Base-by-base conservation (phyloP, 1,140 invertebrate species). In the Calliopsis andreniformis region DNA sequence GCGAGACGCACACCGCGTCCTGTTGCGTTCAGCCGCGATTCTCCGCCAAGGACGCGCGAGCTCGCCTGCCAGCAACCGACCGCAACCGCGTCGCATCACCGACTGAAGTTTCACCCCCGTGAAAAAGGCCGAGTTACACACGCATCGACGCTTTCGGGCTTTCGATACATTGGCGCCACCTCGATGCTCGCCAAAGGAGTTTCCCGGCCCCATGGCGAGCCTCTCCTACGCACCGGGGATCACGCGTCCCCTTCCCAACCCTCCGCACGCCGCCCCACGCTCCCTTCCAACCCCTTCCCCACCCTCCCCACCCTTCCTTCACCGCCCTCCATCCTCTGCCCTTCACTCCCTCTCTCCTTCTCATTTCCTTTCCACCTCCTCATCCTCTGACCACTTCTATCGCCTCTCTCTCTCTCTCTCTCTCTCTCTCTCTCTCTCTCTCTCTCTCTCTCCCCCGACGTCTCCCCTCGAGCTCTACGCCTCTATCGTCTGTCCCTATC, bases 121-220 rank as follows among this genome's bases (percentile, higher is more conserved):
- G 61, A 32, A 45, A 62, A 62, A 35, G 8, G 43, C 35, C 56
- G 35, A 14, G 62, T 59, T 64, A 49, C 69, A 51, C 42, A 63
- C 69, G 58, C 80, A 49, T 78, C 79, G 69, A 68, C 78, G 67
- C 80, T 82, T 86, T 69, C 62, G 67, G 73, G 76, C 77, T 80
- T 86, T 86, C 80, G 82, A 86, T 71, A 84, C 87, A 73, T 88
- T 90, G 86, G 88, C 89, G 89, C 89, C 89, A 90, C 89, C 88
- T 90, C 85, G 86, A 62, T 55, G 69, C 59, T 39, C 67, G 47
- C 12, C 35, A 61, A 82, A 83, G 76, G 68, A 83, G 55, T 69
- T n/a, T 69, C 23, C 63, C 67, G 28, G 47, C 42, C n/a, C 35
- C 39, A 45, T 39, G 14, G 32, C 12, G 55, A 68, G 55, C 18